Percentiles rank a stretch among this genome's conserved stretches.
Conservation (phyloP, 2,113 vertebrate genomes). For the Pygoscelis adeliae region DNA sequence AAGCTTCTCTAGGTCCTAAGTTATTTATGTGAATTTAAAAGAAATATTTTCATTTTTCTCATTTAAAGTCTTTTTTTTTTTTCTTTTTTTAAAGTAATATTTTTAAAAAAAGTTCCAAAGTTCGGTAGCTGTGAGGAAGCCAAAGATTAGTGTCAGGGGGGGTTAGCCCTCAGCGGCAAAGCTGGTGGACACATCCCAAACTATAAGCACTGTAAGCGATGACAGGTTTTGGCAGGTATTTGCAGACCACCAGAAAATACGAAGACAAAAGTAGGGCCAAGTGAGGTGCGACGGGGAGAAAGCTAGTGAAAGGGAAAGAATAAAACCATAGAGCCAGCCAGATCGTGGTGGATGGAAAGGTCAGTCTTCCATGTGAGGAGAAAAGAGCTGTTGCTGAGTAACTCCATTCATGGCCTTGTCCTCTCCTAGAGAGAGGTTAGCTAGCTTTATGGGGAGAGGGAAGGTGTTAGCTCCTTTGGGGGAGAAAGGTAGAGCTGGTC, state of each 20-base stretch:
- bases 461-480: not conserved
- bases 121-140: not conserved
- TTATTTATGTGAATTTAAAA: not conserved
- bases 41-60: not conserved
- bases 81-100: too few species aligned
- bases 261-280: not conserved
- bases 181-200: not conserved
- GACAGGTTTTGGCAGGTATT: not conserved
- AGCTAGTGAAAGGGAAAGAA: not conserved
- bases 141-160: not conserved
- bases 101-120: not conserved
- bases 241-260: not conserved
- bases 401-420: not conserved
- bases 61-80: not conserved
- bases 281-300: not conserved
- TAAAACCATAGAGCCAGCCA: not conserved
- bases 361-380: not conserved
- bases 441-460: not conserved
- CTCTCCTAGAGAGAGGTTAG: not conserved
- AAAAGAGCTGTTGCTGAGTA: not conserved
- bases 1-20: not conserved
- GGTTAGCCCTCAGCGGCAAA: not conserved
- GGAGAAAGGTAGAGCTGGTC: not conserved
- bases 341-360: not conserved
- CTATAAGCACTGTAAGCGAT: not conserved